These are phyloP conservation scores for Zosterops hypoxanthus DNA, from an alignment of 2,113 vertebrate genomes.

Conservation along the genomic window DNA sequence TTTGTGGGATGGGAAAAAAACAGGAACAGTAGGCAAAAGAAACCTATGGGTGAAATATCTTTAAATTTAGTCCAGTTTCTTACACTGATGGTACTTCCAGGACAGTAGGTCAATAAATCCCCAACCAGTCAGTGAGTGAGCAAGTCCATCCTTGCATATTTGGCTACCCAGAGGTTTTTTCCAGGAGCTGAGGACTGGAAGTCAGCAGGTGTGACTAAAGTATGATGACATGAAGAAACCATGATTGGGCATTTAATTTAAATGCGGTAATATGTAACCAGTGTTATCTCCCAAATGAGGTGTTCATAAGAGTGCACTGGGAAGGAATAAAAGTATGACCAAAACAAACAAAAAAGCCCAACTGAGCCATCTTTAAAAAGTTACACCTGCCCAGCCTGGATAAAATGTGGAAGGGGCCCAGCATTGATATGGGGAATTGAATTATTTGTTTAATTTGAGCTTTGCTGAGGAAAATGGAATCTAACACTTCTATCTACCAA, in stretches of 20 bases:
- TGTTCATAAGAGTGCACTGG: not conserved
- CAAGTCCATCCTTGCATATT: not conserved
- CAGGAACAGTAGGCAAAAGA: not conserved
- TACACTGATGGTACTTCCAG: not conserved
- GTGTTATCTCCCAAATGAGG: not conserved
- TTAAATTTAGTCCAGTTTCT: not conserved
- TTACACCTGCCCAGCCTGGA: not conserved
- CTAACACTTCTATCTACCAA: not conserved
- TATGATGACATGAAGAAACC: not conserved
- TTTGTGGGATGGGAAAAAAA: not conserved
- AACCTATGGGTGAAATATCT: not conserved
- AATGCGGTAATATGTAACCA: not conserved
- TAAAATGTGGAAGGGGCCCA: not conserved
- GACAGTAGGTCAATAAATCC: not conserved
- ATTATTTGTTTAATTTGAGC: slow-evolving; percentile 7
- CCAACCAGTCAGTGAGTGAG: not conserved
- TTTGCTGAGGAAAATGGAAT: slow-evolving; percentile 31
- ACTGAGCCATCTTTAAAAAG: not conserved
- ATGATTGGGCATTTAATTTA: not conserved
- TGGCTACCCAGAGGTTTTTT: not conserved
- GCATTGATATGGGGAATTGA: not conserved
- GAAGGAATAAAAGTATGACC: not conserved
- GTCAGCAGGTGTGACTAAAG: not conserved
- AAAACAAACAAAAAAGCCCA: not conserved
- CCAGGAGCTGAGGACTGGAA: not conserved